Evolutionary conservation across 2,797 vertebrate species (phyloP).

Genomic region (Enteromius trimaculatus): DNA sequence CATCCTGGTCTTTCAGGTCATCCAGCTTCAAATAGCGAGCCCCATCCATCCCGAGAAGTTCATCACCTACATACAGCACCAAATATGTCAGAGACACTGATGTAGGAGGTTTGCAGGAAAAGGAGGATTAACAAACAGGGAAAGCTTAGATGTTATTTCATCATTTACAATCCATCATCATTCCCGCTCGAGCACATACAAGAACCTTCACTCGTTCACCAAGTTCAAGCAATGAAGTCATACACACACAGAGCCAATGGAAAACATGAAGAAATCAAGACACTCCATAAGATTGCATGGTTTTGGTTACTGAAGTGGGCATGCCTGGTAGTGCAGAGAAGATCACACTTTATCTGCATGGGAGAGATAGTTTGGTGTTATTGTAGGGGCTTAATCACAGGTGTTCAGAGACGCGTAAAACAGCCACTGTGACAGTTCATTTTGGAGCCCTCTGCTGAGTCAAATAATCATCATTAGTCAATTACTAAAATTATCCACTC

Average conservation of each 20-base stretch:
- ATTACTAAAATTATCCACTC: constrained; percentile 38
- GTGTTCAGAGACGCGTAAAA: constrained; percentile 33
- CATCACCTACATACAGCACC: constrained; percentile 82
- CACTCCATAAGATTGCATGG: constrained; percentile 71
- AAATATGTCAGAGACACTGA: constrained; percentile 14
- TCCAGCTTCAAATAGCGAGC: constrained; percentile 83
- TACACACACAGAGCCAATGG: constrained; percentile 73
- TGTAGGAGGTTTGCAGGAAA: not conserved
- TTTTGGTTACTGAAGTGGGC: constrained; percentile 72
- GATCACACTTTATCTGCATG: constrained; percentile 55
- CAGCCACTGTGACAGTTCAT: constrained; percentile 40
- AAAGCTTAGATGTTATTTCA: constrained; percentile 36
- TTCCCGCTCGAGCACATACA: constrained; percentile 64
- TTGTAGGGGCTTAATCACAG: constrained; percentile 42
- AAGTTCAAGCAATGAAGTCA: constrained; percentile 71
- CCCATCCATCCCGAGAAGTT: constrained; percentile 82
- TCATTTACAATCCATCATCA: constrained; percentile 54
- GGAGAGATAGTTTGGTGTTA: constrained; percentile 54
- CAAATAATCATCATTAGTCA: constrained; percentile 54
- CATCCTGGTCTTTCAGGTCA: constrained; percentile 88
- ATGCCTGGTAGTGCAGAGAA: constrained; percentile 73
- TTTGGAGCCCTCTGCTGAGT: constrained; percentile 52
- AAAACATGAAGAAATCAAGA: constrained; percentile 62
- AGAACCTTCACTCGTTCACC: constrained; percentile 54
- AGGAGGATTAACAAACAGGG: constrained; percentile 39